Base-by-base conservation (phyloP, 2,113 vertebrate species). In the Leucopsar rothschildi region DNA sequence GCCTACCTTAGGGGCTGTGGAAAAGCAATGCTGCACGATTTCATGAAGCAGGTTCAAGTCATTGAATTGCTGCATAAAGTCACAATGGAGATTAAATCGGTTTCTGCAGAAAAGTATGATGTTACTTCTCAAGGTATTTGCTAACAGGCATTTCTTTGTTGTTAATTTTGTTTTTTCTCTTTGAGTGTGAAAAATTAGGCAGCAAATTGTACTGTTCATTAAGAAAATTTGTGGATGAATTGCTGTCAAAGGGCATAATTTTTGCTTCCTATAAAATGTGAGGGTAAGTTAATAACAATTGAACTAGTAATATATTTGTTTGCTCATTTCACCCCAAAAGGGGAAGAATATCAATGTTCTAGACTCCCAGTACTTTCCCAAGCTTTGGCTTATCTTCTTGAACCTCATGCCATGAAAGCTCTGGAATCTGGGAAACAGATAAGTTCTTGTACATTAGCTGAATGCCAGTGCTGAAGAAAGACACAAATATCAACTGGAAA, bases 1-100 rank as follows among this genome's bases (percentile, higher is more conserved):
- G 99, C 99, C 31, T 99, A 99, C 87, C 98, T 99, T 42, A 97
- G 99, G 72, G 99, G 99, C 90, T 99, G 99, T 37, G 99, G 99
- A 27, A 98, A 98, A 16, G 98, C 98, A 64, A 99, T 99, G 99
- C 98, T 99, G 49, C 98, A 98, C 0, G 99, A 99, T 96, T 99
- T 99, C 92, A 98, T 97, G 92, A 98, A 98, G 61, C 99, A 99
- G 96, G 99, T 99, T 94, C 98, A 99, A 95, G 98, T 99, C 60
- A 99, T 99, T 2, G 98, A 99, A 88, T 98, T 98, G 72, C 97
- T 99, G 91, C 99, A 99, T 93, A 99, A 98, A 97, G 99, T 99
- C 90, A 99, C 99, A 49, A 98, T 99, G 31, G 99, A 99, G 82
- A 98, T 99, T 81, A 99, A 99, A 91, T 98, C 98, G 12, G 98